Evolutionary conservation across 2,888 invertebrate species (phyloP), one percentile per base, ranked within the genome.

Genomic region (Caradrina clavipalpis): DNA sequence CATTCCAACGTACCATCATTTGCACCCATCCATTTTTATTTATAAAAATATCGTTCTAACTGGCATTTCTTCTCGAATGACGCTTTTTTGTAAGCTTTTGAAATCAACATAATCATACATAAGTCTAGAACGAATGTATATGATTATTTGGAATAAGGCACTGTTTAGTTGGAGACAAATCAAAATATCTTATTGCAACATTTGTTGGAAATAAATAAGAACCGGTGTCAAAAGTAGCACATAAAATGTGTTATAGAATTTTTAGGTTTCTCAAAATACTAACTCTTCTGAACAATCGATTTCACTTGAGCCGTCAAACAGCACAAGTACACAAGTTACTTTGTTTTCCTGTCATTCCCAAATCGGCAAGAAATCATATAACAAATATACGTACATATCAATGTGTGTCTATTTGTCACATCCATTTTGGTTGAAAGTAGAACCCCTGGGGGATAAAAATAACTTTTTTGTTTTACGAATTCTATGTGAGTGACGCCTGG

Each of bases 401-500:
- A 80, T 73, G 49, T 73, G 45, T 78, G 65, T 80, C 80, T 69
- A 74, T 77, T 80, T 80, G 69, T 77, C 74, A 69, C 58, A 58
- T 65, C 53, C 61, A 69, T 72, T 74, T 74, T 42, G 53, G 62
- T 76, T 68, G 72, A 78, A 76, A 81, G 78, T 78, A 59, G 61
- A 69, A 65, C 60, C 76, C 73, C 55, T 7, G 22, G 66, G 72
- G 69, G 59, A 69, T 60, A 65, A 76, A 78, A 74, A 76, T 64
- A 80, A 75, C 65, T 78, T 80, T 80, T 75, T 73, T 76, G 71
- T 78, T 78, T 80, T 63, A 69, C 61, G 72, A 72, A 78, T 74
- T 70, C 76, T 57, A 49, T 70, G 55, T 54, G 63, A 74, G 71
- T 73, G 68, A 66, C 69, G 72, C 71, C 61, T 42, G 51, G 45